These are phyloP conservation scores for Eurois occulta DNA, from an alignment of 2,888 invertebrate genomes.

Conservation along the genomic window DNA sequence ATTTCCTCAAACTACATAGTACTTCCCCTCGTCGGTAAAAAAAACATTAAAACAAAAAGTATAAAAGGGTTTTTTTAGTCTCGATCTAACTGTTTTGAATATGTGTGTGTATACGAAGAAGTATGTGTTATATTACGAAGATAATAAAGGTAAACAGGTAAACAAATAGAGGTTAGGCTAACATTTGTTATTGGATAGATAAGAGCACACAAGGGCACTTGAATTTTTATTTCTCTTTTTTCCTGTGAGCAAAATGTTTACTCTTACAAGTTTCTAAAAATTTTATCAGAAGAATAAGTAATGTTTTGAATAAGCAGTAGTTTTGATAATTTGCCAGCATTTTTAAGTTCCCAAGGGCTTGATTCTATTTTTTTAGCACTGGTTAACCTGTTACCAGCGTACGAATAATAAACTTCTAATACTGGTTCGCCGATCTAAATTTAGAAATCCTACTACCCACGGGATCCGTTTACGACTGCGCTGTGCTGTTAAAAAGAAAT, in stretches of 20 bases:
- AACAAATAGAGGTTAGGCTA: background rate
- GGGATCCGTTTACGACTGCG: slow-evolving; percentile 11
- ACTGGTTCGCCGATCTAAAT: background rate
- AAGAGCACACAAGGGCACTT: background rate
- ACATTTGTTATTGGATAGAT: slow-evolving; percentile 2
- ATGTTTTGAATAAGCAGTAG: background rate
- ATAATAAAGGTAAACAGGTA: background rate
- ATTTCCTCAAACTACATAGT: no score
- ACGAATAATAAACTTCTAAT: background rate
- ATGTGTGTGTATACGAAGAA: no score
- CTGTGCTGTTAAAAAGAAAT: slow-evolving; percentile 6
- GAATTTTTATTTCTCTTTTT: background rate
- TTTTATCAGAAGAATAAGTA: background rate
- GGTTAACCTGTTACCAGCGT: no score
- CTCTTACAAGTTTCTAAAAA: background rate
- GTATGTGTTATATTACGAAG: background rate
- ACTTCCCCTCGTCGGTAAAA: background rate
- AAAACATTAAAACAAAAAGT: background rate
- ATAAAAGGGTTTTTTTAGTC: background rate
- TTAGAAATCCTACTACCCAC: background rate
- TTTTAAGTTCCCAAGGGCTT: background rate
- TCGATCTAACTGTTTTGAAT: background rate
- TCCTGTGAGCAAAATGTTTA: background rate
- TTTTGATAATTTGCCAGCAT: background rate
- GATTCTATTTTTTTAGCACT: background rate